Conservation (phyloP, 2,888 invertebrate species). For the Idaea aversata region DNA sequence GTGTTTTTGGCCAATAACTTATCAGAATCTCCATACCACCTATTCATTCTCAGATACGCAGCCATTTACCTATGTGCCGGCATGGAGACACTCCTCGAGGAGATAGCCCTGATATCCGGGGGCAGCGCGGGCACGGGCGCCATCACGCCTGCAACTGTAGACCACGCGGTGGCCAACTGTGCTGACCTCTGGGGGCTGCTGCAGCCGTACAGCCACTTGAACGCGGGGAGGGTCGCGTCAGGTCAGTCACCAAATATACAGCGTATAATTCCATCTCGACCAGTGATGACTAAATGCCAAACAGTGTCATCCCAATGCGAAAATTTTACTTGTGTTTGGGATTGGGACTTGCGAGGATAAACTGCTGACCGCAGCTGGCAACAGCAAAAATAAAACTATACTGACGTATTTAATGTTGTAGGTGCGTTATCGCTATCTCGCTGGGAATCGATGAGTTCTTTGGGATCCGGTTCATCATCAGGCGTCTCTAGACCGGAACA, state of each 20-base stretch:
- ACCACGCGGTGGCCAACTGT: conserved; percentile 91
- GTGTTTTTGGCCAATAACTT: not conserved
- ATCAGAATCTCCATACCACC: not conserved
- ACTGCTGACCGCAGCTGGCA: too few relatives aligned
- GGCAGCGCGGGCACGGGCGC: conserved; percentile 70
- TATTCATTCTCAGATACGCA: conserved; percentile 82
- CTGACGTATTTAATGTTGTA: conserved; percentile 43
- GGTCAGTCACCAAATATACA: conserved; percentile 67
- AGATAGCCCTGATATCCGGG: conserved; percentile 80
- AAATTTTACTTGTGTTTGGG: too few relatives aligned
- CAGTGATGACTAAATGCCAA: too few relatives aligned
- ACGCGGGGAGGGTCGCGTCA: conserved; percentile 92
- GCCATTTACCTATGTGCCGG: conserved; percentile 94
- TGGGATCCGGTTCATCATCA: conserved; percentile 78
- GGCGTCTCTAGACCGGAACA: conserved; percentile 61
- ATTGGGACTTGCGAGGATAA: too few relatives aligned
- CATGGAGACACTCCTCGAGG: conserved; percentile 93
- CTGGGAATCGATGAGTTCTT: conserved; percentile 87
- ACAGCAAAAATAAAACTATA: too few relatives aligned
- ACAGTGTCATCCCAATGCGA: too few relatives aligned
- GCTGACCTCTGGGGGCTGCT: conserved; percentile 94
- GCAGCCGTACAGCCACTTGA: conserved; percentile 94
- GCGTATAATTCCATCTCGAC: too few relatives aligned
- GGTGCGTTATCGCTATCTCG: conserved; percentile 91
- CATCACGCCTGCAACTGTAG: conserved; percentile 89